These are phyloP conservation scores for Pristionchus arcanus DNA, from an alignment of 2,888 invertebrate species.

Conservation along the genomic window DNA sequence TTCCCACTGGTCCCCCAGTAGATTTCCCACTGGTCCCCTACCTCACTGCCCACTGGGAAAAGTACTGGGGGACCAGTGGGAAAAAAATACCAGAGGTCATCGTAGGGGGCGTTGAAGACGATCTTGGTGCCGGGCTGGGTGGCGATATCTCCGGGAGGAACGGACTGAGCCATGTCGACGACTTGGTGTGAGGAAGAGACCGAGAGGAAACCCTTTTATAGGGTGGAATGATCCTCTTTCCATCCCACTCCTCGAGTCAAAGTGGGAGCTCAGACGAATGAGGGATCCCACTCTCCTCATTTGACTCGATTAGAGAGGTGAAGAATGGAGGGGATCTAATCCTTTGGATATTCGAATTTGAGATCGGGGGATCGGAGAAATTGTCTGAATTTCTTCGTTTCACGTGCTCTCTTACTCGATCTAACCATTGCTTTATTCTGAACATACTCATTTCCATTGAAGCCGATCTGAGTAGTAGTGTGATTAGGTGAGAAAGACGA, in stretches of 20 bases:
- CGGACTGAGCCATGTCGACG: slow-evolving; percentile 32
- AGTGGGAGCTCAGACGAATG: not conserved
- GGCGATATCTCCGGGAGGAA: slow-evolving; percentile 43
- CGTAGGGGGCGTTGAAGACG: slow-evolving; percentile 45
- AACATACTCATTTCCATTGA: too few relatives aligned
- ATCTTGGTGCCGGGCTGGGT: slow-evolving; percentile 27
- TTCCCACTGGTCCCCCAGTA: too few relatives aligned
- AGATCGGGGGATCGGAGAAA: not conserved
- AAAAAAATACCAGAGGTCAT: too few relatives aligned
- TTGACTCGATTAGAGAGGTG: not conserved
- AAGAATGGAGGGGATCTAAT: not conserved
- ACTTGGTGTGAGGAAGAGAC: not conserved
- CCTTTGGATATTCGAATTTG: not conserved
- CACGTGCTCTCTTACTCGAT: too few relatives aligned
- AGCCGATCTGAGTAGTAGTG: too few relatives aligned
- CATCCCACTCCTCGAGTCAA: not conserved
- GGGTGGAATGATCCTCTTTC: not conserved
- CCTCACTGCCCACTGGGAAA: too few relatives aligned
- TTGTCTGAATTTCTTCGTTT: not conserved
- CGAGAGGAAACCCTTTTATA: not conserved
- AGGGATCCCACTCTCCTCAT: not conserved
- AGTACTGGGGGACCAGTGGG: too few relatives aligned
- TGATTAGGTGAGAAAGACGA: too few relatives aligned
- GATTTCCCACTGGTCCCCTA: too few relatives aligned
- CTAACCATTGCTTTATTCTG: too few relatives aligned